A percentile compares a stretch with the other conserved stretches of the same genome.
phyloP scores from a whole-genome alignment of 2,888 invertebrate species.

The Andrena camellia region DNA sequence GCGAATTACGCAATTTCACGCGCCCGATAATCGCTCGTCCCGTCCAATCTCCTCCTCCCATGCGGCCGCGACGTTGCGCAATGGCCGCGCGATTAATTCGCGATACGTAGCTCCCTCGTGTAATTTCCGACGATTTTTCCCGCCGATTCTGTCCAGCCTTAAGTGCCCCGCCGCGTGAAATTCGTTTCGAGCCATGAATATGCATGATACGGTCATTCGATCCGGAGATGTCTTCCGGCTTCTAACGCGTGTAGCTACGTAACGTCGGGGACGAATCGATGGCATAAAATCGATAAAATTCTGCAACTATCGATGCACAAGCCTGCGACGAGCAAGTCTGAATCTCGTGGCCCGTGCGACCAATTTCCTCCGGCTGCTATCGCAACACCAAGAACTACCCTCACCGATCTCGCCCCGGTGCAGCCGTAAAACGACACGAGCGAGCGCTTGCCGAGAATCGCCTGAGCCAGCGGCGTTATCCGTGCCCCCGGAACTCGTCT shows the following conservation, averaged over 20 bases:
- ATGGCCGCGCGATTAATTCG: conserved; percentile 26
- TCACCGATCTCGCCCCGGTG: background rate
- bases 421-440: background rate
- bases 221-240: conserved; percentile 2
- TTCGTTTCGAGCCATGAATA: background rate
- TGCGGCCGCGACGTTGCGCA: background rate
- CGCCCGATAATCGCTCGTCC: conserved; percentile 30
- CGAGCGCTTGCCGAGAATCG: background rate
- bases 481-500: background rate
- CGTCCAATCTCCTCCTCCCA: conserved; percentile 10
- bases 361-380: too few species aligned
- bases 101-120: background rate
- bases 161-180: background rate
- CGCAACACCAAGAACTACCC: background rate
- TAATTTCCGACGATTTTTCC: conserved; percentile 1
- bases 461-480: background rate
- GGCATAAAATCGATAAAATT: too few species aligned
- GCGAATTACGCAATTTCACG: conserved; percentile 34
- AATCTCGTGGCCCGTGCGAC: too few species aligned
- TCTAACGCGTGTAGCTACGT: too few species aligned
- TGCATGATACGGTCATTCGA: background rate
- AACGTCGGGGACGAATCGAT: too few species aligned
- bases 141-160: too few species aligned
- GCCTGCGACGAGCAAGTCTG: too few species aligned
- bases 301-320: too few species aligned